A percentile compares a stretch with the other conserved stretches of the same genome.
Evolutionary conservation across 2,113 vertebrate species (phyloP).

Genomic region (Bombycilla garrulus): DNA sequence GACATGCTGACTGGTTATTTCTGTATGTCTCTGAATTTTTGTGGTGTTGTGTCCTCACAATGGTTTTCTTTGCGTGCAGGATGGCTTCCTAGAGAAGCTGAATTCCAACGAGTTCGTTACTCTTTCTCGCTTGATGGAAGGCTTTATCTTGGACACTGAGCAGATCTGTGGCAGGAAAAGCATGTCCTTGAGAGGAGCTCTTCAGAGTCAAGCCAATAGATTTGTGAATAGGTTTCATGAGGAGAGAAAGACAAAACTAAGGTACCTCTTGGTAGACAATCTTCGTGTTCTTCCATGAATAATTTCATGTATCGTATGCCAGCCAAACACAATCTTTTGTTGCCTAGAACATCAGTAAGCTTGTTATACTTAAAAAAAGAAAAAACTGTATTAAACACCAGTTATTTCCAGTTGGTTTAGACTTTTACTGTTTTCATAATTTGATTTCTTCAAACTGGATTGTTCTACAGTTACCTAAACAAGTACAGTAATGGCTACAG

Average conservation of each 20-base stretch:
- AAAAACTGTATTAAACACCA: not conserved
- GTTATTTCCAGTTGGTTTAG: not conserved
- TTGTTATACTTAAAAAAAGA: not conserved
- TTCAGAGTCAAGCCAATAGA: conserved; percentile 95
- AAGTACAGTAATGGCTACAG: not conserved
- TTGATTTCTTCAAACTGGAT: not conserved
- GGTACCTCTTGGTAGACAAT: conserved; percentile 68
- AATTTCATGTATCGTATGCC: fast-evolving
- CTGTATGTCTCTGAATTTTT: not conserved
- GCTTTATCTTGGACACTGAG: conserved; percentile 88
- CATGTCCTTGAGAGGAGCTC: conserved; percentile 88
- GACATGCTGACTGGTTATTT: not conserved
- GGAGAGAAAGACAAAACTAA: conserved; percentile 94
- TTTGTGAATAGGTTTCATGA: conserved; percentile 98
- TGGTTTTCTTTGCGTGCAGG: conserved; percentile 69
- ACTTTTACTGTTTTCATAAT: not conserved
- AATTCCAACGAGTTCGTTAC: conserved; percentile 90
- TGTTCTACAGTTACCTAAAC: not conserved
- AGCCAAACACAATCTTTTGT: not conserved
- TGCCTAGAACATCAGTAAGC: not conserved
- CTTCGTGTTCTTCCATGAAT: not conserved
- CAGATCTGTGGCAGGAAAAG: conserved; percentile 88
- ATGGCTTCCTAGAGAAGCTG: conserved; percentile 93
- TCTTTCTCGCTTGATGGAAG: conserved; percentile 89
- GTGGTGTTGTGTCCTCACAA: not conserved